Conservation (phyloP, 2,113 vertebrate genomes). For the Machaerirhynchus nigripectus region DNA sequence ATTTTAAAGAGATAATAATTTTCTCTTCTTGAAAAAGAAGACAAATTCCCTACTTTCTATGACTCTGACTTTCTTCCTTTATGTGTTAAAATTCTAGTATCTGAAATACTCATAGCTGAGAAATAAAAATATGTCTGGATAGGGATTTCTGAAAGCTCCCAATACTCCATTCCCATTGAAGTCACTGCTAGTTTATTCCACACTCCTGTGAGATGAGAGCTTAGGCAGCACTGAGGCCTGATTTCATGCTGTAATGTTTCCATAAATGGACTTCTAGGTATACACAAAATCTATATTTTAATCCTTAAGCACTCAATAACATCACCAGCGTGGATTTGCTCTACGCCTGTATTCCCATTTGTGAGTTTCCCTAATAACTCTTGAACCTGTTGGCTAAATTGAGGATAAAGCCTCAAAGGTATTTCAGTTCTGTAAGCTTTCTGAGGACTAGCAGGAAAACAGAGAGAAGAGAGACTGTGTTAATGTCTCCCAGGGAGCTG, state of each 20-base stretch:
- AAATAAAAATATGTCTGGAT: constrained; percentile 9
- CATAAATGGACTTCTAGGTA: background rate
- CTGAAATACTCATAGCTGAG: background rate
- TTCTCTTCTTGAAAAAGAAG: background rate
- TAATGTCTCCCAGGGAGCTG: background rate
- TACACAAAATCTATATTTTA: constrained; percentile 23
- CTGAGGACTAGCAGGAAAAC: background rate
- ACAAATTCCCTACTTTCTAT: background rate
- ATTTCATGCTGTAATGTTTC: background rate
- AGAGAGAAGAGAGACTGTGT: background rate
- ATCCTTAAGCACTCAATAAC: background rate
- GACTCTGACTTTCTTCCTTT: background rate
- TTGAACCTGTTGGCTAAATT: constrained; percentile 3
- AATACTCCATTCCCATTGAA: background rate
- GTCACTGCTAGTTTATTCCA: background rate
- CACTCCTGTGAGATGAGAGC: background rate
- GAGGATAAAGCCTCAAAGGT: constrained; percentile 39
- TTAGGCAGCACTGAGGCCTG: background rate
- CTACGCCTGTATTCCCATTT: background rate
- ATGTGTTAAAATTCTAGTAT: background rate
- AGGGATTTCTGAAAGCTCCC: constrained; percentile 11
- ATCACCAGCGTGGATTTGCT: background rate
- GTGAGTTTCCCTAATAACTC: constrained; percentile 8
- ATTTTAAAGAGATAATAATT: background rate
- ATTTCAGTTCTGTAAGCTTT: background rate